These are phyloP conservation scores for Schizopygopsis malacanthus DNA, from an alignment of 2,797 vertebrate genomes.

Conservation along the genomic window DNA sequence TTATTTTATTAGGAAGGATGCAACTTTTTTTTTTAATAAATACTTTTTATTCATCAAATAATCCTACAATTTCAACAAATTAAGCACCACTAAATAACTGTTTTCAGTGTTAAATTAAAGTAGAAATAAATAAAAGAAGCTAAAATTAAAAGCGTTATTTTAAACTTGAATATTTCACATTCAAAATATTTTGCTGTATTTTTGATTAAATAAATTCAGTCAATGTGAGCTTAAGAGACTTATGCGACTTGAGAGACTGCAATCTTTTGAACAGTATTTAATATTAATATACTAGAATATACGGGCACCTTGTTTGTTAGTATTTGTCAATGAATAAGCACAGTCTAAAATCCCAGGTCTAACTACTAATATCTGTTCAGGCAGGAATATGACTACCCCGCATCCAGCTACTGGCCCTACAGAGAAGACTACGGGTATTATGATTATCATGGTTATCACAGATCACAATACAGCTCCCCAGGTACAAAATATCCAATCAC, in stretches of 20 bases:
- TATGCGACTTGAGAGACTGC: not conserved
- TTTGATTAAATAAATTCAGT: not conserved
- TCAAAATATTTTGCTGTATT: not conserved
- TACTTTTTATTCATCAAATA: not conserved
- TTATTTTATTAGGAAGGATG: not conserved
- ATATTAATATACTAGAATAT: not conserved
- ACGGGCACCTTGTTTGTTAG: not conserved
- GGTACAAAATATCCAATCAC: slow-evolving; percentile 61
- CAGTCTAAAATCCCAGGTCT: not conserved
- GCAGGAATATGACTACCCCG: slow-evolving; percentile 75
- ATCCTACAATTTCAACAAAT: not conserved
- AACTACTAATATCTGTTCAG: slow-evolving; percentile 67
- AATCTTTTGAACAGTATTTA: not conserved
- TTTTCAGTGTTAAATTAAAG: not conserved
- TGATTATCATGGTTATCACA: slow-evolving; percentile 67
- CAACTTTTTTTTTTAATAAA: not conserved
- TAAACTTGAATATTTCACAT: not conserved
- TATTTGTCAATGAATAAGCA: not conserved
- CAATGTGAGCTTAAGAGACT: not conserved
- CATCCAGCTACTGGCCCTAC: slow-evolving; percentile 70
- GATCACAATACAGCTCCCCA: slow-evolving; percentile 65
- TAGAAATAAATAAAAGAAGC: not conserved
- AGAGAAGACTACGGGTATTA: slow-evolving; percentile 73
- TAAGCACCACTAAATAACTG: not conserved
- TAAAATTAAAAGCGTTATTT: not conserved